Percentiles rank a stretch among this genome's conserved stretches.
phyloP scores from a whole-genome alignment of 2,113 vertebrate genomes.

The Catharus minimus region DNA sequence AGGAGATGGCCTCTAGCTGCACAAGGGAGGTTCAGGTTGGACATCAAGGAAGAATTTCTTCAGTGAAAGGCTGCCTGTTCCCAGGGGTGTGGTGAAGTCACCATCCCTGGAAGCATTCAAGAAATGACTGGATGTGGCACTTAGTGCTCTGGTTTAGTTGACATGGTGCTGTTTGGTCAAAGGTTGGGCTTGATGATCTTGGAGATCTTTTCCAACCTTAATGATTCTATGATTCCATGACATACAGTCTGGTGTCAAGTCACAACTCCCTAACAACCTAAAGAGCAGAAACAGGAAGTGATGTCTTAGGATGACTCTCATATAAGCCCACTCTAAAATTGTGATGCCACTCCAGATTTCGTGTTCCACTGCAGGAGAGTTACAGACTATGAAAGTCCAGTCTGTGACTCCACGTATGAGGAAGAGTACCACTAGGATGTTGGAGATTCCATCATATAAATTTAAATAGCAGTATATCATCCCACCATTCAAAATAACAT shows the following conservation, averaged over 20 bases:
- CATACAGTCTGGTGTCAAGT: not conserved
- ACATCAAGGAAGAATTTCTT: not conserved
- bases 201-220: not conserved
- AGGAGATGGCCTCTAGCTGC: not conserved
- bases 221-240: not conserved
- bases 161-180: not conserved
- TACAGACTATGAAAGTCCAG: not conserved
- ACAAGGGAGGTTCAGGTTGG: not conserved
- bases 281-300: not conserved
- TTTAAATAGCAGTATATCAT: not conserved
- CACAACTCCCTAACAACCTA: not conserved
- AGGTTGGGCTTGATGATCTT: not conserved
- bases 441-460: not conserved
- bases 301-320: not conserved
- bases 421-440: not conserved
- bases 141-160: not conserved
- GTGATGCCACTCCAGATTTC: not conserved
- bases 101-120: not conserved
- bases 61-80: not conserved
- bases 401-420: not conserved
- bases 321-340: not conserved
- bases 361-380: not conserved
- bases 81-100: not conserved
- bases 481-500: not conserved
- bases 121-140: rapidly evolving